phyloP scores from a whole-genome alignment of 1,140 invertebrate genomes.

The Dreissena rostriformis region DNA sequence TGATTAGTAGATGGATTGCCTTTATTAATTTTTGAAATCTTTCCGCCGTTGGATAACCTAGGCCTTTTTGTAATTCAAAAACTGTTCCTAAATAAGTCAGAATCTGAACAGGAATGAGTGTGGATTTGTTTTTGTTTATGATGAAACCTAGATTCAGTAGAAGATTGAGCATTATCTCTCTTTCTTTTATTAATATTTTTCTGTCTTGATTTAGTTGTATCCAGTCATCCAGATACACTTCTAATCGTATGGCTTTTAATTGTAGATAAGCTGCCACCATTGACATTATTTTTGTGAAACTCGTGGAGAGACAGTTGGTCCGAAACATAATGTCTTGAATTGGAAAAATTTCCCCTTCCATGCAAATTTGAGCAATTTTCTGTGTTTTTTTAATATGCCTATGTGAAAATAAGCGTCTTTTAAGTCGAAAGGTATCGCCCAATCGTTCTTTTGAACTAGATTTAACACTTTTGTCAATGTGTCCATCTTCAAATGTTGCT shows the following conservation, averaged over 20 bases:
- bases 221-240: too few species aligned
- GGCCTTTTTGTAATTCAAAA: too few species aligned
- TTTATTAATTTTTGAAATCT: too few species aligned
- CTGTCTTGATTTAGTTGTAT: too few species aligned
- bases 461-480: constrained; percentile 32
- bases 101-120: too few species aligned
- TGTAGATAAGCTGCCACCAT: neutral
- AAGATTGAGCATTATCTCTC: too few species aligned
- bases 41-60: too few species aligned
- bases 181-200: too few species aligned
- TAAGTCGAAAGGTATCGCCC: constrained; percentile 20
- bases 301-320: constrained; percentile 27
- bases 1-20: too few species aligned
- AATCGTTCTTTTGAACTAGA: constrained; percentile 24
- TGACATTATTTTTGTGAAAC: constrained; percentile 13
- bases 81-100: too few species aligned
- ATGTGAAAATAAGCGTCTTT: constrained; percentile 52
- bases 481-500: constrained; percentile 51
- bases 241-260: neutral
- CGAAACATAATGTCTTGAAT: constrained; percentile 25
- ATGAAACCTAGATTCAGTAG: too few species aligned
- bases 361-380: constrained; percentile 25
- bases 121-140: too few species aligned
- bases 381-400: constrained; percentile 11
- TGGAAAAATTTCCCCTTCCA: constrained; percentile 15